Base-by-base conservation (phyloP, 2,888 invertebrate genomes). In the Agonopterix subpropinquella region DNA sequence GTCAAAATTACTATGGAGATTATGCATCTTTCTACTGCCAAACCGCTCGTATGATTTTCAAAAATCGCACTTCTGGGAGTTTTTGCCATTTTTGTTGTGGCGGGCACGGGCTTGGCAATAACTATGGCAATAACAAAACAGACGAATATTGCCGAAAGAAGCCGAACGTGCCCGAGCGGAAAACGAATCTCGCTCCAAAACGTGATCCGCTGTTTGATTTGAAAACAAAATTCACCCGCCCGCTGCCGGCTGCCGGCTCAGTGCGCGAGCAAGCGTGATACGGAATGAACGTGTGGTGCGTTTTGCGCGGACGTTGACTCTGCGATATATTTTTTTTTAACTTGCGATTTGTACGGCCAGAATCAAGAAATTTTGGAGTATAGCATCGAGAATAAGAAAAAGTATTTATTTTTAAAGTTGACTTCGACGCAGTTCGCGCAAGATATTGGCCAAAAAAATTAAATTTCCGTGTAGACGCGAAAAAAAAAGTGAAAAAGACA, bases 231-330 rank as follows among this genome's bases (percentile, higher is more conserved):
- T 78, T 64, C 77, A 77, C 73, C 71, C 56, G 51, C 49, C 54
- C 55, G 48, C 53, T 56, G 58, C 54, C 58, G 55, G 58, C 54
- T 56, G 55, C 54, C 56, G 54, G 50, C 48, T 80, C 88, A 89
- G 89, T 90, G 82, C 87, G 88, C 89, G 82, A 86, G 85, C 83
- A 77, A 86, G 88, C 89, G 89, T 89, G 82, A 84, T 89, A 85
- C 86, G 89, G 87, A 85, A 83, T 85, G 85, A 81, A 85, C 87
- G 89, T 84, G 89, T 81, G 88, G 88, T 87, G 88, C 86, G 82
- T 87, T 84, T 88, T 88, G 84, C 85, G 89, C 85, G 89, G 85
- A 84, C 84, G 77, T 83, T 87, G 83, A 87, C 81, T 80, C 78
- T 76, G 79, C 84, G 86, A 85, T 79, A 72, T 79, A 78, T 68